Conservation (phyloP, 2,888 invertebrate genomes). For the Callyntrura guangdongensis region DNA sequence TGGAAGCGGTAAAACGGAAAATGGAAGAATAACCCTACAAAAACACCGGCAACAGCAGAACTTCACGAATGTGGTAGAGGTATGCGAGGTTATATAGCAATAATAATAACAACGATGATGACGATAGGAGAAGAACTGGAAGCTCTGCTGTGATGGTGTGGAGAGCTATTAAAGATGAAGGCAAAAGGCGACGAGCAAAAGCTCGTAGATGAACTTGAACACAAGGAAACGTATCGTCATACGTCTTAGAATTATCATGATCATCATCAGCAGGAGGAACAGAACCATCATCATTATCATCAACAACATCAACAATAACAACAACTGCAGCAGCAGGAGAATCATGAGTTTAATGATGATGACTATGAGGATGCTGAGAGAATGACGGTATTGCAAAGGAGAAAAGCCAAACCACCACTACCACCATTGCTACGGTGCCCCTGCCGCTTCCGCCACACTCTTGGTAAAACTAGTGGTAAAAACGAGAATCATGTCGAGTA, state of each 20-base stretch:
- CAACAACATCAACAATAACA: not conserved
- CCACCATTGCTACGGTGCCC: slow-evolving; percentile 21
- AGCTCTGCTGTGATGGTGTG: not conserved
- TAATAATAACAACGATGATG: not conserved
- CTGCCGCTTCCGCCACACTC: slow-evolving; percentile 27
- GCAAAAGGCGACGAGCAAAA: slow-evolving; percentile 21
- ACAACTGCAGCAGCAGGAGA: too few relatives aligned
- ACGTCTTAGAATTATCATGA: slow-evolving; percentile 64
- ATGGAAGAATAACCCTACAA: not conserved
- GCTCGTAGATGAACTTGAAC: slow-evolving; percentile 37
- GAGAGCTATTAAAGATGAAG: slow-evolving; percentile 27
- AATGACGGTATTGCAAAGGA: slow-evolving; percentile 38
- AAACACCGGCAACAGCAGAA: not conserved
- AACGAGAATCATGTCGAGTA: slow-evolving; percentile 14
- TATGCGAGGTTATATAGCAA: not conserved
- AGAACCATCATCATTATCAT: slow-evolving; percentile 1
- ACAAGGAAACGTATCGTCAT: not conserved
- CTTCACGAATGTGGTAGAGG: not conserved
- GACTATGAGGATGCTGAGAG: slow-evolving; percentile 33
- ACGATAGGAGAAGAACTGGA: not conserved
- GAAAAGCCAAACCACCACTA: slow-evolving; percentile 17
- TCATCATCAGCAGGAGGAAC: slow-evolving; percentile 22
- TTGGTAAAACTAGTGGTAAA: slow-evolving; percentile 24
- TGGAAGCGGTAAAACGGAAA: slow-evolving; percentile 21
- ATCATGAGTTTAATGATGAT: slow-evolving; percentile 40